Conservation (phyloP, 2,797 vertebrate genomes). For the Clarias pachynema region DNA sequence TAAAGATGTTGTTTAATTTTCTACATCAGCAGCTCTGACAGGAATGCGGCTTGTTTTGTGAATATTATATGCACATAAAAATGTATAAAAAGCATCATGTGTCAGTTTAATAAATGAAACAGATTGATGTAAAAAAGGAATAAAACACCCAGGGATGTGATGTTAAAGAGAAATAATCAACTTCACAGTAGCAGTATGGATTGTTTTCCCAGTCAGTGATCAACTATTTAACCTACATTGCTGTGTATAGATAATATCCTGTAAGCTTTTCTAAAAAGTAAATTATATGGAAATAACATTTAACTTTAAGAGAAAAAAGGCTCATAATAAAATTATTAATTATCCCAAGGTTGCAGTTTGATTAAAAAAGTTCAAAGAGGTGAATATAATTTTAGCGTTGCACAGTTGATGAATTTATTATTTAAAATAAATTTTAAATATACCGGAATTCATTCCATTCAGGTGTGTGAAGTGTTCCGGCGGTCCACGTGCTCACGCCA, state of each 20-base stretch:
- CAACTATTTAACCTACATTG: not conserved
- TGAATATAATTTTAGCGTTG: not conserved
- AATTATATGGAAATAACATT: not conserved
- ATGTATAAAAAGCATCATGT: not conserved
- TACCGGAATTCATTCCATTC: not conserved
- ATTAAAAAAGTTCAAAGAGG: not conserved
- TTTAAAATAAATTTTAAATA: not conserved
- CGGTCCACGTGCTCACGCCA: not conserved
- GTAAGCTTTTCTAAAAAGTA: not conserved
- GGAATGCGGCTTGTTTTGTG: not conserved
- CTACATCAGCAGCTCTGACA: not conserved
- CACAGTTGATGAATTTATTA: not conserved
- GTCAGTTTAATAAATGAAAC: not conserved
- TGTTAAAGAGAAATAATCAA: not conserved
- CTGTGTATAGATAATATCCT: not conserved
- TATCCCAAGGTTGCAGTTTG: not conserved
- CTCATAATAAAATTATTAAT: not conserved
- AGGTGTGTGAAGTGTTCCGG: not conserved
- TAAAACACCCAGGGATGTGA: not conserved
- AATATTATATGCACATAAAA: not conserved
- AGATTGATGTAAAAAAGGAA: not conserved
- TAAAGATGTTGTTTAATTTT: not conserved
- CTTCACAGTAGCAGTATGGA: not conserved
- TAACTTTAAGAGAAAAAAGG: not conserved
- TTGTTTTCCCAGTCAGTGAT: not conserved